Base-by-base conservation (phyloP, 2,797 vertebrate species). In the Pipistrellus pygmaeus region DNA sequence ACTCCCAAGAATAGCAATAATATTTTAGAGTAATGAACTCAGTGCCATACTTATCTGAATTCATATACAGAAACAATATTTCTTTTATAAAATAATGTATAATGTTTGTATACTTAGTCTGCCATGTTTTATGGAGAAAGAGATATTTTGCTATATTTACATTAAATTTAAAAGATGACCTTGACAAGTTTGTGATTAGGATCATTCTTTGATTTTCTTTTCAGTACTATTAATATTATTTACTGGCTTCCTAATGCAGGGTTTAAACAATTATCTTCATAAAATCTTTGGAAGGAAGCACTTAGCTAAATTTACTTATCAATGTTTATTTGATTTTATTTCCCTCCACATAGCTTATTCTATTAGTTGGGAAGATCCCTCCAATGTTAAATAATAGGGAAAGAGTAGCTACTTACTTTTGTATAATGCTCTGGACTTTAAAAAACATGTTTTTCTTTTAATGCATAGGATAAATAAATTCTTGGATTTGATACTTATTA, bases 221-320 rank as follows among this genome's bases (percentile, higher is more conserved):
- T 77, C n/a, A 86, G 72, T 95, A 77, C 5, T 78, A 66, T 76
- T 69, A 73, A 60, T 92, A 69, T 82, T 62, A 78, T 90, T 90
- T 76, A 55, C 76, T 85, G 12, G 93, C 14, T 93, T 95, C 91
- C 18, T 89, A 94, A 83, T 95, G 17, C 21, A 85, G 84, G 78
- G 10, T 21, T 51, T 95, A 86, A 66, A 94, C 20, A 91, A 41
- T 90, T 91, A 87, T 48, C n/a, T 41, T 55, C 30, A 75, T 77
- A 85, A 88, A 76, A 73, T 72, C 44, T 97, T 95, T 82, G 44
- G 38, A 92, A 89, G 41, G 35, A 81, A 6, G 3, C 87, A 23
- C 68, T 91, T 85, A 81, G 62, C 66, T 78, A 80, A 91, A 21
- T 93, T 96, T 94, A 82, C 64, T 87, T 91, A 32, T 32, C 6